Evolutionary conservation across 2,888 invertebrate genomes (phyloP), one percentile per base, ranked within the genome.

Genomic region (Byasa hedistus): DNA sequence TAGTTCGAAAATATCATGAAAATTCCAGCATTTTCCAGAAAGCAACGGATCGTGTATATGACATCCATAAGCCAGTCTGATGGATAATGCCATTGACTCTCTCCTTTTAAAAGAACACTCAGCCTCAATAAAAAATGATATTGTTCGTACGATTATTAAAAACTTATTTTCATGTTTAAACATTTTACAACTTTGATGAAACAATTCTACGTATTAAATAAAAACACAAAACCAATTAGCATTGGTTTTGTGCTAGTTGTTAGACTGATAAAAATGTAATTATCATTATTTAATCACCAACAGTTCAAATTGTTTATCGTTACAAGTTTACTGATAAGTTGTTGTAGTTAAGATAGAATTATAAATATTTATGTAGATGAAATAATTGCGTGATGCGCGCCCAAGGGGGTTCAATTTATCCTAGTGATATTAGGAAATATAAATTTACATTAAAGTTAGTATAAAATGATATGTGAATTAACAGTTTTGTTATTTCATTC

Each of bases 171-270:
- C 7, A 4, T 48, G 48, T 48, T 2, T 19, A 44, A 44, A 44
- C 17, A 19, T 44, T 44, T 17, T 44, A 44, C 2, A 12, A n/a
- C 19, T 48, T 48, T 48, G 19, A 48, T 48, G 3, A 3, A 19
- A n/a, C 12, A 19, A n/a, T n/a, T n/a, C 4, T 48, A 19, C 19
- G 12, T 7, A 48, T 48, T 19, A 48, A 39, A 39, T 39, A 3
- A 39, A 39, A 39, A 19, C 60, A 65, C 59, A 59, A 63, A 59
- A 65, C 55, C 54, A 52, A 52, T 69, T 57, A 62, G 61, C 44
- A 56, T 55, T 48, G 39, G 39, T 39, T 39, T 15, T 39, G 39
- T 39, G 39, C 39, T 15, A 39, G 15, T 39, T 15, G 39, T 12
- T 39, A 39, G 39, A 39, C 39, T 48, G 23, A 44, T 58, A 51